Base-by-base conservation (phyloP, 1,140 invertebrate species). In the Drosophila ercepeae region DNA sequence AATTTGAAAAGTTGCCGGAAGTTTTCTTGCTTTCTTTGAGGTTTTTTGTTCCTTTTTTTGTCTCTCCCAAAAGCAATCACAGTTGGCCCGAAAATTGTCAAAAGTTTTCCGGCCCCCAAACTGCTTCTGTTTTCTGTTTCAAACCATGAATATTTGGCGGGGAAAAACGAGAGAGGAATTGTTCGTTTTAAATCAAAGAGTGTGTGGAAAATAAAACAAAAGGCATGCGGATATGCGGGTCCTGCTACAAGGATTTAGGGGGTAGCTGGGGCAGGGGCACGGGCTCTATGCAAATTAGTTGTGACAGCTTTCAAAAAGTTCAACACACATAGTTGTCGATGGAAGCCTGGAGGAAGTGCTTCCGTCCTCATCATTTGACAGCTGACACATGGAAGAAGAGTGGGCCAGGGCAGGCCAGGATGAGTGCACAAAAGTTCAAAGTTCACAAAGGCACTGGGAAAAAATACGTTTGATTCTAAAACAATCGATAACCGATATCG, bases 241-340 rank as follows among this genome's bases (percentile, higher is more conserved):
- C 13, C 23, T 13, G 48, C n/a, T n/a, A n/a, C n/a, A n/a, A n/a
- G n/a, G n/a, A n/a, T n/a, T n/a, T n/a, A n/a, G n/a, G n/a, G n/a
- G n/a, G n/a, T n/a, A n/a, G n/a, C n/a, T n/a, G n/a, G n/a, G n/a
- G n/a, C n/a, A n/a, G n/a, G n/a, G n/a, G n/a, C n/a, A n/a, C n/a
- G n/a, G n/a, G n/a, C n/a, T 46, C 44, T 83, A 86, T 86, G 82
- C 82, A 86, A 86, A 86, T 86, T 88, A 86, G 82, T 86, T 86
- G 82, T 88, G 82, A 88, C 82, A 86, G 82, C 82, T 86, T 78
- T 86, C 83, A 75, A 78, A 86, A 88, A 86, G 78, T 74, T 76
- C 69, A 42, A 19, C 39, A 9, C 16, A 18, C 8, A 9, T 69
- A 88, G 81, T 81, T 86, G 81, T 88, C 77, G 69, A 81, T 81